Percentiles rank a stretch among this genome's conserved stretches.
phyloP scores from a whole-genome alignment of 2,113 vertebrate genomes.

The Nothoprocta perdicaria region DNA sequence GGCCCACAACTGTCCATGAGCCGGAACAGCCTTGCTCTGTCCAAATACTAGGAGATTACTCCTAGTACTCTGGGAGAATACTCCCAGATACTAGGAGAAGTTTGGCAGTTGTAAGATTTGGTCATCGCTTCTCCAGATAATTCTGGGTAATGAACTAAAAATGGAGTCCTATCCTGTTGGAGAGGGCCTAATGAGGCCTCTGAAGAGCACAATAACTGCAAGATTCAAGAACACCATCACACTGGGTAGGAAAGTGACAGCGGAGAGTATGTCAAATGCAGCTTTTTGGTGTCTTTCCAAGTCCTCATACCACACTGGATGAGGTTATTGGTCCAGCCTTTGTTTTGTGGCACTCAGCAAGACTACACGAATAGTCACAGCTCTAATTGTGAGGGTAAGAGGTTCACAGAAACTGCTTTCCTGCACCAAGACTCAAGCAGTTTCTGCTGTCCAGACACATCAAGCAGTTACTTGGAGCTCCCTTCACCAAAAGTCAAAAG shows the following conservation, averaged over 20 bases:
- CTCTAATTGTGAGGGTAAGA: background rate
- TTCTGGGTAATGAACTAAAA: no score
- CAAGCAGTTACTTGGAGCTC: background rate
- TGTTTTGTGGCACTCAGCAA: background rate
- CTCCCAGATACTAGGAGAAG: background rate
- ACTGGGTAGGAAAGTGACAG: accelerated
- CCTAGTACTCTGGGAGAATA: no score
- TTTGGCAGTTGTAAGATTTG: background rate
- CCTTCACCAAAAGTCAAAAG: background rate
- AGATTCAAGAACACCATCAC: background rate
- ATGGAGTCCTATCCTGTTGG: background rate
- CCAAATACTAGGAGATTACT: background rate
- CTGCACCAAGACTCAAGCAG: accelerated
- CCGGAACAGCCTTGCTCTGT: accelerated
- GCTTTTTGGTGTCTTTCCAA: background rate
- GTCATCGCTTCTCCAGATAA: background rate
- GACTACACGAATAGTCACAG: accelerated
- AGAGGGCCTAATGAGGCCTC: background rate
- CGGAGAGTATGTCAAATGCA: background rate
- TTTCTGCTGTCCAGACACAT: accelerated
- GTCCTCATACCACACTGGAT: accelerated
- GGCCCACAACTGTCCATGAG: background rate
- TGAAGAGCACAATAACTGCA: accelerated
- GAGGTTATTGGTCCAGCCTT: accelerated
- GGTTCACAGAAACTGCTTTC: accelerated